phyloP scores from a whole-genome alignment of 2,113 vertebrate genomes.

The Acrocephalus kingi region DNA sequence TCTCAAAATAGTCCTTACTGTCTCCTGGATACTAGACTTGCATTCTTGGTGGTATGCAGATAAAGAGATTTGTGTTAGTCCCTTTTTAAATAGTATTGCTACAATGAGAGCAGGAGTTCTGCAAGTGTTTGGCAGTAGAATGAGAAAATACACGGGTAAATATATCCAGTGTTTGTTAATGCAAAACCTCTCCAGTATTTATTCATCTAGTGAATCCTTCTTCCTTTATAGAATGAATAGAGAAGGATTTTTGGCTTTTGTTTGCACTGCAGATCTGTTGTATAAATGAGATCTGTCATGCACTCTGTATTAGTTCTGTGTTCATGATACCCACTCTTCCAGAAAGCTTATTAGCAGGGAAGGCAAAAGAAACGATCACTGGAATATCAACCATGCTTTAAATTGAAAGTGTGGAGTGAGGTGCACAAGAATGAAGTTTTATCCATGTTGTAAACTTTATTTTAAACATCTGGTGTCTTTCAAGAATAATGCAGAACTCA shows the following conservation, averaged over 20 bases:
- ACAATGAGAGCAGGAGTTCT: not conserved
- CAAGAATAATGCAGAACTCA: not conserved
- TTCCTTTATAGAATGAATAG: not conserved
- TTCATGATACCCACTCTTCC: not conserved
- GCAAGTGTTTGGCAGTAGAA: not conserved
- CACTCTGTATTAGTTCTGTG: not conserved
- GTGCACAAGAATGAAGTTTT: not conserved
- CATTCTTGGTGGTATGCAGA: not conserved
- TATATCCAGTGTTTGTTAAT: not conserved
- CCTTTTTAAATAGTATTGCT: not conserved
- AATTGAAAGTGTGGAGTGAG: not conserved
- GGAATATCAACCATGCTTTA: not conserved
- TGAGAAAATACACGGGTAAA: not conserved
- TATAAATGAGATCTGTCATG: constrained; percentile 34
- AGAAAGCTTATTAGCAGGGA: constrained; percentile 38
- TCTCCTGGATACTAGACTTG: not conserved
- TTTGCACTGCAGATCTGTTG: constrained; percentile 3
- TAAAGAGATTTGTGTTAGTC: not conserved
- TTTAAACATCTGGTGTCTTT: not conserved
- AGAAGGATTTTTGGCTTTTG: not conserved
- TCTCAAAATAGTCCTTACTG: not conserved
- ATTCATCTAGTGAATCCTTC: not conserved
- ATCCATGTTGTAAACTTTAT: not conserved
- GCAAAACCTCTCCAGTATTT: not conserved
- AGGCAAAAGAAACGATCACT: not conserved